Evolutionary conservation across 23 tunicate species (phyloP), one percentile per base, ranked within the genome.

Genomic region (Halocynthia aurantium): DNA sequence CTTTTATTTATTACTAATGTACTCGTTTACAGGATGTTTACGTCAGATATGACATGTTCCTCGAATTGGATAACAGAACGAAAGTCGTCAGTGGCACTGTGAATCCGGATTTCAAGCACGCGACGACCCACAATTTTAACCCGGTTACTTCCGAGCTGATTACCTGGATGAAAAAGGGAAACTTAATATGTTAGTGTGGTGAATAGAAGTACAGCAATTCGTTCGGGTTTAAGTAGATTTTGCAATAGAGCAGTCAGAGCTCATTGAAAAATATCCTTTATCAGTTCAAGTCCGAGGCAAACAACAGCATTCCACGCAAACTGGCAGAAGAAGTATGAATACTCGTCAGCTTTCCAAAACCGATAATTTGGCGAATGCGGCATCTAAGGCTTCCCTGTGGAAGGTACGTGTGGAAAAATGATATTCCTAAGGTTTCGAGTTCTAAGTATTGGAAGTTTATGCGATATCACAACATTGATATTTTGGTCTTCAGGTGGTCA

Each of bases 241-340:
- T 31, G 4, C 44, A 31, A 31, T 31, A 31, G 4, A 31, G 44
- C 44, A 31, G 44, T 31, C 44, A 31, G 44, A 31, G 44, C 44
- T 31, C 44, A 31, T 31, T 31, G 44, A 31, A 31, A 31, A 31
- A 0, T 31, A 31, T 31, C 44, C 44, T 31, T 31, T 31, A 31
- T 54, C 56, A 74, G 78, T 74, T 74, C 78, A 74, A 54, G 78
- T 74, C 13, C 56, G 78, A 6, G 78, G 78, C 9, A 74, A 74
- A 56, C 78, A 74, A 74, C 78, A 74, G 5, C 64, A 40, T 8
- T 62, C 5, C 8, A 9, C 40, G n/a, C 31, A 9, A 7, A 49
- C 17, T 21, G 57, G 10, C 8, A 62, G 78, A 51, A 18, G 78
- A 52, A 53, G 19, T 17, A 53, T 74, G 58, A 74, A 65, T 13